Evolutionary conservation across 1,140 invertebrate genomes (phyloP).

Genomic region (Coptotermes formosanus): DNA sequence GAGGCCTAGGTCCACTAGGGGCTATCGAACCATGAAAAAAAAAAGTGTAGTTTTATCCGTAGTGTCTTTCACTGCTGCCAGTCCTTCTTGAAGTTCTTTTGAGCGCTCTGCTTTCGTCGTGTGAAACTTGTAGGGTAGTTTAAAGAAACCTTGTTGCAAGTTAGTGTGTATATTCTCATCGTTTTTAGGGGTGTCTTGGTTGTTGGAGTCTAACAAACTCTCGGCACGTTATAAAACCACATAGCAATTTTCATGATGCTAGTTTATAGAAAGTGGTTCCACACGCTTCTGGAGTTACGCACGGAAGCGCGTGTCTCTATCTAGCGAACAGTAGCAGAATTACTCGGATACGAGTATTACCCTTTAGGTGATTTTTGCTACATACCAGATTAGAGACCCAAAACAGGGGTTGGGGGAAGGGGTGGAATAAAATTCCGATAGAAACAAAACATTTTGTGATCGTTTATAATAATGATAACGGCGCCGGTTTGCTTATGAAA

Average conservation of each 20-base stretch:
- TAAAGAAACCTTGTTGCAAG: too few species aligned
- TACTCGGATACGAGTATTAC: background rate
- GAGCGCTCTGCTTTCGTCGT: too few species aligned
- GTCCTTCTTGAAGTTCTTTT: too few species aligned
- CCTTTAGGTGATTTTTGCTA: conserved; percentile 2
- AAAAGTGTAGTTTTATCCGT: too few species aligned
- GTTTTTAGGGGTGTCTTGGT: background rate
- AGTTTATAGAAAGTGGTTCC: background rate
- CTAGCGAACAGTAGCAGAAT: background rate
- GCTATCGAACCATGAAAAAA: too few species aligned
- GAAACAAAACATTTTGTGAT: background rate
- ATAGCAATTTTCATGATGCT: background rate
- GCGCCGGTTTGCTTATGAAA: background rate
- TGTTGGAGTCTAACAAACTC: background rate
- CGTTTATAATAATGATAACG: background rate
- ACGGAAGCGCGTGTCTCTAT: background rate
- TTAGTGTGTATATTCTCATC: background rate
- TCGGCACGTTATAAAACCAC: background rate
- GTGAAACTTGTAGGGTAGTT: too few species aligned
- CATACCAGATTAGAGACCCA: background rate
- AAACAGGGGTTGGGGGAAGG: background rate
- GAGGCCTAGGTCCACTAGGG: too few species aligned
- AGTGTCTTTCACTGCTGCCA: too few species aligned
- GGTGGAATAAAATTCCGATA: background rate
- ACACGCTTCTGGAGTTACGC: conserved; percentile 1